These are phyloP conservation scores for Aspidiotus rigidus DNA, from an alignment of 2,888 invertebrate species.

Conservation along the genomic window DNA sequence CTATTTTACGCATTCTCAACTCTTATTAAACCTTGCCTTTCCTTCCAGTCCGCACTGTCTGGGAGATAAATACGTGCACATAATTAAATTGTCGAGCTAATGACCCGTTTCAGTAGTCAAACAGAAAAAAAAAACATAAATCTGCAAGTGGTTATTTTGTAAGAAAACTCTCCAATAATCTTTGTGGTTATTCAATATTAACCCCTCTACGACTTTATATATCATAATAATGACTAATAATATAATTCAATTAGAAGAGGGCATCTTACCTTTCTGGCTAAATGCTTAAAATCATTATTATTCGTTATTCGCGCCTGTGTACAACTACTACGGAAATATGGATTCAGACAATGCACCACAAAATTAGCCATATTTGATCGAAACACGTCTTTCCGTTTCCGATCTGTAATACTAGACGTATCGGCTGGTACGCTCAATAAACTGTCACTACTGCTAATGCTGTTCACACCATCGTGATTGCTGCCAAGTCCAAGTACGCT, in stretches of 20 bases:
- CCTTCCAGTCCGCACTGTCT: no score
- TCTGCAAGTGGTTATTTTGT: no score
- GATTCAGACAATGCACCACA: conserved; percentile 78
- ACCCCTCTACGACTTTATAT: no score
- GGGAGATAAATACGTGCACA: no score
- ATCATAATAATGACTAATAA: no score
- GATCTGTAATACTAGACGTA: conserved; percentile 49
- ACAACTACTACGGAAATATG: conserved; percentile 49
- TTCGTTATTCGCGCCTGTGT: conserved; percentile 68
- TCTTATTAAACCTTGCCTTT: no score
- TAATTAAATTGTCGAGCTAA: no score
- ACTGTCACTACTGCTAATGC: conserved; percentile 44
- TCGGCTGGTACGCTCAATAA: conserved; percentile 46
- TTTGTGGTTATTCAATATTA: no score
- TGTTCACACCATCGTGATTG: conserved; percentile 37
- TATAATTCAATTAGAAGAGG: neutral
- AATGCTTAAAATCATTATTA: conserved; percentile 87
- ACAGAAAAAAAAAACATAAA: no score
- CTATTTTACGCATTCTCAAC: no score
- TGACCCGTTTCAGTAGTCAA: no score
- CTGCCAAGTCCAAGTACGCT: conserved; percentile 38
- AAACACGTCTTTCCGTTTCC: conserved; percentile 77
- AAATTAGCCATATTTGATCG: conserved; percentile 58
- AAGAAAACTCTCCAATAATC: no score
- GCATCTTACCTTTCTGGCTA: conserved; percentile 72